phyloP scores from a whole-genome alignment of 2,888 invertebrate species.

The Eilema depressum region DNA sequence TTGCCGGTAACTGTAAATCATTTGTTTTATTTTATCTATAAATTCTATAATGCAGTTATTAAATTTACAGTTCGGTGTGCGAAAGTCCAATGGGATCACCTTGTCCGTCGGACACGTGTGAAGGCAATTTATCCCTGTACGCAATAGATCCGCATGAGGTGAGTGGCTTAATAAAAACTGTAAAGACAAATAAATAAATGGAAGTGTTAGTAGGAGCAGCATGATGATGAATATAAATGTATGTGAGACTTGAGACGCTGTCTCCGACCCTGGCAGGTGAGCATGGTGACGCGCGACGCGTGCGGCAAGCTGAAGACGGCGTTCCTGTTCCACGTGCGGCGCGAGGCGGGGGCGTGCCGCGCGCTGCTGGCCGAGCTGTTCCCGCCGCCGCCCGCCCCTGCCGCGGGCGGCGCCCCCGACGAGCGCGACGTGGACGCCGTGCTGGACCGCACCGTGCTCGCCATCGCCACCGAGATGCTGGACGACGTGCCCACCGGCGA shows the following conservation, averaged over 20 bases:
- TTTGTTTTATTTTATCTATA: not conserved
- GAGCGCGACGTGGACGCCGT: slow-evolving; percentile 66
- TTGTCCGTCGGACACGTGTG: slow-evolving; percentile 79
- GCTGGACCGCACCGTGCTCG: slow-evolving; percentile 72
- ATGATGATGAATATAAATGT: not conserved
- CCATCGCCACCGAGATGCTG: slow-evolving; percentile 91
- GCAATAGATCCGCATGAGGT: slow-evolving; percentile 90
- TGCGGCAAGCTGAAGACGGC: slow-evolving; percentile 90
- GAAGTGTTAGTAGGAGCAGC: too few species aligned
- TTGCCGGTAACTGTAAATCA: too few species aligned
- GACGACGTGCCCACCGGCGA: slow-evolving; percentile 96
- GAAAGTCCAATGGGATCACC: slow-evolving; percentile 79
- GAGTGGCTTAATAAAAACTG: not conserved
- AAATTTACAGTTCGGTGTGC: slow-evolving; percentile 66
- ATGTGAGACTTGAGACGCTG: not conserved
- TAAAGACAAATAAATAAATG: not conserved
- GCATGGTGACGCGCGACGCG: slow-evolving; percentile 69
- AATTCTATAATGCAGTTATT: not conserved
- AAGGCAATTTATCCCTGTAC: slow-evolving; percentile 88
- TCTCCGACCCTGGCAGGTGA: slow-evolving; percentile 58
- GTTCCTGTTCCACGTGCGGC: slow-evolving; percentile 91
- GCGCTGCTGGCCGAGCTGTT: slow-evolving; percentile 65
- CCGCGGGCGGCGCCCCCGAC: slow-evolving; percentile 58
- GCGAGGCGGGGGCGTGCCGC: slow-evolving; percentile 67
- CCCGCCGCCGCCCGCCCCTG: slow-evolving; percentile 59